Evolutionary conservation across 2,113 vertebrate species (phyloP).

Genomic region (Sylvia atricapilla): DNA sequence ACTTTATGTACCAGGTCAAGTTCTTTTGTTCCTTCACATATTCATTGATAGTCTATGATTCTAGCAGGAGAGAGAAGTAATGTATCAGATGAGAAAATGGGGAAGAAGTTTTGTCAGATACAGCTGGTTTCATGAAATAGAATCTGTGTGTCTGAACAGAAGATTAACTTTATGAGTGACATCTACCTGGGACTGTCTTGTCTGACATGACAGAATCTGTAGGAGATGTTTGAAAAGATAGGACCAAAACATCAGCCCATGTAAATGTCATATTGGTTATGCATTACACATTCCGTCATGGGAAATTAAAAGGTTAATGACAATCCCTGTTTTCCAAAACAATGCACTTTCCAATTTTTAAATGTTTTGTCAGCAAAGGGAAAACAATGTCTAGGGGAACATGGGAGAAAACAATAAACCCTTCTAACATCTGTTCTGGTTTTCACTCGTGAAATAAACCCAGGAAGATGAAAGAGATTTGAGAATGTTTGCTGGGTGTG

Average conservation of each 20-base stretch:
- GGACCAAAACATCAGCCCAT: background rate
- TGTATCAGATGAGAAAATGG: background rate
- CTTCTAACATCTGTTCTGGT: constrained; percentile 45
- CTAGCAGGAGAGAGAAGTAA: background rate
- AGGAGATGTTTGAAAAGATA: background rate
- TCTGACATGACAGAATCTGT: background rate
- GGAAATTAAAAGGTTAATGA: constrained; percentile 46
- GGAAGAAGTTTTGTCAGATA: background rate
- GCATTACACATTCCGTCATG: background rate
- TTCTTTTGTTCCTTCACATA: background rate
- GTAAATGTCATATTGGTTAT: background rate
- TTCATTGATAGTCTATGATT: background rate
- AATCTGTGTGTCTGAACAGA: background rate
- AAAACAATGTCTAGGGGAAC: background rate
- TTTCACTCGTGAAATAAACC: constrained; percentile 32
- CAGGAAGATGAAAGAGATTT: constrained; percentile 32
- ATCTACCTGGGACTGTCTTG: background rate
- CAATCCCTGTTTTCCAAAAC: constrained; percentile 23
- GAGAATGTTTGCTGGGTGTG: constrained; percentile 38
- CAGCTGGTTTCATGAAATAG: background rate
- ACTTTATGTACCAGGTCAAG: background rate
- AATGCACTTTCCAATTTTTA: background rate
- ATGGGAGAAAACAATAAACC: constrained; percentile 1
- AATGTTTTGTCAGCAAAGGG: constrained; percentile 32
- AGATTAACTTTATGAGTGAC: constrained; percentile 1